A percentile compares a stretch with the other conserved stretches of the same genome.
These are phyloP conservation scores for Zaprionus obscuricornis DNA, from an alignment of 2,888 invertebrate genomes.

Conservation along the genomic window DNA sequence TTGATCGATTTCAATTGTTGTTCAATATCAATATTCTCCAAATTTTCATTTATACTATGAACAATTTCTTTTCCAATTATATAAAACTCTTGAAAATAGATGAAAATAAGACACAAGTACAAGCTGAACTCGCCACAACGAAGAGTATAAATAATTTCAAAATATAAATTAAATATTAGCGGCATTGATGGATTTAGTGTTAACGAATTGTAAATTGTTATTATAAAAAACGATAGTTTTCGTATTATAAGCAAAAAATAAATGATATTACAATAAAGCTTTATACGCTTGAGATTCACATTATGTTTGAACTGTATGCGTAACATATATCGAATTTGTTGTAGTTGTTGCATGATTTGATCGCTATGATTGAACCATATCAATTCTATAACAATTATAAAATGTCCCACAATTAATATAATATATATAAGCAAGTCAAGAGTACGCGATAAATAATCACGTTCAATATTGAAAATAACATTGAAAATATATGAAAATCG, in stretches of 20 bases:
- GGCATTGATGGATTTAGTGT: neutral
- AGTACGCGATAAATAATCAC: slow-evolving; percentile 21
- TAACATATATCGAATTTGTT: slow-evolving; percentile 6
- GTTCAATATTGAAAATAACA: slow-evolving; percentile 10
- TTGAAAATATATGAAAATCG: slow-evolving; percentile 26
- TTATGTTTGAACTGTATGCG: slow-evolving; percentile 12
- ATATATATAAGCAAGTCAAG: slow-evolving; percentile 29
- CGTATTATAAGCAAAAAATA: slow-evolving; percentile 22
- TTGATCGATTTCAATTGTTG: too few species aligned
- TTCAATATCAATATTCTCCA: too few species aligned
- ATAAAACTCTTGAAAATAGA: slow-evolving; percentile 28
- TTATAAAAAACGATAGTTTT: neutral
- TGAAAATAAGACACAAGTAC: slow-evolving; percentile 30
- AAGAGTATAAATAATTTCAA: slow-evolving; percentile 50
- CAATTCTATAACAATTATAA: slow-evolving; percentile 22
- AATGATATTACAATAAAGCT: neutral
- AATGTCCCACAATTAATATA: slow-evolving; percentile 31
- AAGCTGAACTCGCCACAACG: slow-evolving; percentile 53
- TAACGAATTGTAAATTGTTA: slow-evolving; percentile 17
- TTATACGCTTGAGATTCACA: slow-evolving; percentile 9
- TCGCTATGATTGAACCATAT: slow-evolving; percentile 26
- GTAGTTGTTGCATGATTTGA: slow-evolving; percentile 21
- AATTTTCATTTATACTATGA: neutral
- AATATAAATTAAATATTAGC: slow-evolving; percentile 32
- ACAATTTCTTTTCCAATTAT: too few species aligned